Evolutionary conservation across 2,797 vertebrate species (phyloP).

Genomic region (Rhincodon typus): DNA sequence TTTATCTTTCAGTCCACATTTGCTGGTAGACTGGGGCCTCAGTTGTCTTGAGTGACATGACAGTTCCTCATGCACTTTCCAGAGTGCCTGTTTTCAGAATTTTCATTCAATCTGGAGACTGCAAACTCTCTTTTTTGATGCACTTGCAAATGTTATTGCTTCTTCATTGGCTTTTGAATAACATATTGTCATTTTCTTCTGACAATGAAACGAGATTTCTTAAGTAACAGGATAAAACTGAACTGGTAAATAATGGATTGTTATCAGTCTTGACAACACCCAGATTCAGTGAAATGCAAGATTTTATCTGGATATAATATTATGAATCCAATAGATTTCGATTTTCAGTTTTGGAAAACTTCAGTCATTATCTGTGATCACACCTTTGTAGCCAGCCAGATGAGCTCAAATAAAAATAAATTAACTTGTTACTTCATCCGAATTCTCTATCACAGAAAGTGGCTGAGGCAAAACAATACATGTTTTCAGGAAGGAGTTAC

Average conservation of each 20-base stretch:
- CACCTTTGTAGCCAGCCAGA: background rate
- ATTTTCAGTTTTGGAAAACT: background rate
- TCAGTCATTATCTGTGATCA: background rate
- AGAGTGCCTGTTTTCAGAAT: background rate
- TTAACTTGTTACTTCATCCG: background rate
- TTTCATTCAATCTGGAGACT: background rate
- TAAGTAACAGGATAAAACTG: background rate
- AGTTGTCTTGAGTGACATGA: background rate
- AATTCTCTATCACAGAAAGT: no score
- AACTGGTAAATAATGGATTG: background rate
- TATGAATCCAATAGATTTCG: background rate
- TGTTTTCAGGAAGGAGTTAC: no score
- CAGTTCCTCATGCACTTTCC: background rate
- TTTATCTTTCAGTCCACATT: background rate
- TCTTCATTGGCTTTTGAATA: background rate
- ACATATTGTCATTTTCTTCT: no score
- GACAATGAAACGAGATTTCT: background rate
- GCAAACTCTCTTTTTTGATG: background rate
- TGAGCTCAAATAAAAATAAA: background rate
- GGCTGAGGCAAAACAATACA: no score
- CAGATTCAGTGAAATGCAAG: background rate
- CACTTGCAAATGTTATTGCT: background rate
- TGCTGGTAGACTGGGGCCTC: background rate
- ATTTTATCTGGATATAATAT: background rate
- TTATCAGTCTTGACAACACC: background rate